Evolutionary conservation across 2,888 invertebrate genomes (phyloP).

Genomic region (Lasiommata megera): DNA sequence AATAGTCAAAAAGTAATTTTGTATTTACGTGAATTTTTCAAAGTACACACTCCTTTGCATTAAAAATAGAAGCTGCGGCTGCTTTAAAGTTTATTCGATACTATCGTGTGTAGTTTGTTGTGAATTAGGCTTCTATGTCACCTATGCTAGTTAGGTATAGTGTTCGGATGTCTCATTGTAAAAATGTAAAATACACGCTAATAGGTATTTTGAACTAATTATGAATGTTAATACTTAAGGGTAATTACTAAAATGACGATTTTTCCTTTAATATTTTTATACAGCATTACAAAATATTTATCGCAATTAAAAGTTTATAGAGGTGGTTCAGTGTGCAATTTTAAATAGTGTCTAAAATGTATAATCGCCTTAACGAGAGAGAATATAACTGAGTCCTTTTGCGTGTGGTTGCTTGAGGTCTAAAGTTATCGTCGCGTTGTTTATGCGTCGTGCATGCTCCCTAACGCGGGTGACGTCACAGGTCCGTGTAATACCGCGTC

Average conservation of each 20-base stretch:
- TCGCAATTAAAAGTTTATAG: slow-evolving; percentile 80
- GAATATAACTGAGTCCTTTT: slow-evolving; percentile 76
- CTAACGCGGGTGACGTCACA: slow-evolving; percentile 11
- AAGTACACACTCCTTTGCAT: slow-evolving; percentile 74
- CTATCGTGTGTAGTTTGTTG: slow-evolving; percentile 78
- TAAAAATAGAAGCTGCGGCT: slow-evolving; percentile 71
- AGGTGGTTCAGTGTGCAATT: slow-evolving; percentile 79
- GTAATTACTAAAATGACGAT: slow-evolving; percentile 72
- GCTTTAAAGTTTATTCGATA: slow-evolving; percentile 68
- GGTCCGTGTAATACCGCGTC: not conserved
- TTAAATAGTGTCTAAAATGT: slow-evolving; percentile 71
- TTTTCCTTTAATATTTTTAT: slow-evolving; percentile 82
- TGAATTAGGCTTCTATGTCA: slow-evolving; percentile 75
- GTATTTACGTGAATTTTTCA: slow-evolving; percentile 74
- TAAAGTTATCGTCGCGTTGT: slow-evolving; percentile 46
- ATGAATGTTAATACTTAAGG: slow-evolving; percentile 72
- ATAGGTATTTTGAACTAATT: slow-evolving; percentile 63
- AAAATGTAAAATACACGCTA: slow-evolving; percentile 79
- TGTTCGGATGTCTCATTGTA: slow-evolving; percentile 74
- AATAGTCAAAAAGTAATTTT: slow-evolving; percentile 76
- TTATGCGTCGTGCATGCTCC: slow-evolving; percentile 48
- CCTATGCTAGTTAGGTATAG: slow-evolving; percentile 72
- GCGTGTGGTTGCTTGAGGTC: slow-evolving; percentile 66
- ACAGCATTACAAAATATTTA: slow-evolving; percentile 79
- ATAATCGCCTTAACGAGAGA: slow-evolving; percentile 80